Conservation (phyloP, 2,797 vertebrate species). For the Falco peregrinus region DNA sequence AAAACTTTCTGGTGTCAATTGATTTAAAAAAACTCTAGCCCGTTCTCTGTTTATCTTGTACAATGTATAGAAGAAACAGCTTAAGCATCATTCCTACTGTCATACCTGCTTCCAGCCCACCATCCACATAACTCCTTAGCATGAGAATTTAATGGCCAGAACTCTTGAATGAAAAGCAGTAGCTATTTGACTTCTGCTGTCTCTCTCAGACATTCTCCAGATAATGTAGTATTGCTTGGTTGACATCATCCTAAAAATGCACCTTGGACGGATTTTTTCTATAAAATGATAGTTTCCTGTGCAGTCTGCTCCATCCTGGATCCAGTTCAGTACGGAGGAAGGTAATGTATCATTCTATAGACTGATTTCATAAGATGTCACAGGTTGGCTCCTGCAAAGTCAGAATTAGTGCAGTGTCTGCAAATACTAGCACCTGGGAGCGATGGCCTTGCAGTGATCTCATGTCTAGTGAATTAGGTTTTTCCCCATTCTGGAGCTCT, state of each 20-base stretch:
- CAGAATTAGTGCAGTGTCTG: conserved; percentile 14
- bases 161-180: neutral
- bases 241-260: neutral
- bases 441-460: neutral
- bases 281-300: conserved; percentile 6
- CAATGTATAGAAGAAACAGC: neutral
- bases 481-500: neutral
- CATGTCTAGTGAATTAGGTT: neutral
- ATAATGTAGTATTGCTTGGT: neutral
- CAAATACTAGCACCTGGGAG: conserved; percentile 10
- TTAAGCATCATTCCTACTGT: neutral
- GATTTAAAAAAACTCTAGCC: neutral
- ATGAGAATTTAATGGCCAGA: neutral
- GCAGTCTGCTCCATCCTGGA: conserved; percentile 10
- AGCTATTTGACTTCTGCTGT: neutral
- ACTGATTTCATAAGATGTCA: conserved; percentile 3
- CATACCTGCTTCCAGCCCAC: neutral
- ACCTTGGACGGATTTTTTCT: neutral
- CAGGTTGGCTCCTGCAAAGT: neutral
- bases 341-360: conserved; percentile 5
- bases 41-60: neutral
- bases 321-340: neutral
- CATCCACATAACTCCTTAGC: neutral
- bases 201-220: neutral
- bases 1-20: neutral